Conservation (phyloP, 2,113 vertebrate species). For the Amia ocellicauda region DNA sequence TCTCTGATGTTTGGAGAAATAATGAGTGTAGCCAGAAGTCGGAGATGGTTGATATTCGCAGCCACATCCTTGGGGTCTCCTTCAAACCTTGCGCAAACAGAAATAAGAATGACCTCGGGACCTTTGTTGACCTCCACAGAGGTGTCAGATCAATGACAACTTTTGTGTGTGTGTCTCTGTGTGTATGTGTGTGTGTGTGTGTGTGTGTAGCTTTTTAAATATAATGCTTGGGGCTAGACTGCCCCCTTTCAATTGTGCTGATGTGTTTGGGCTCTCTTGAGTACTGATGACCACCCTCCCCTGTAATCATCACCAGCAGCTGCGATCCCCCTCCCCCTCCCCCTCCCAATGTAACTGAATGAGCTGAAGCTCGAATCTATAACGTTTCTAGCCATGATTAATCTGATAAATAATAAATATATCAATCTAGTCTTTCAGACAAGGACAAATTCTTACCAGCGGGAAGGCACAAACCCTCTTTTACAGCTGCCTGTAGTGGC, state of each 20-base stretch:
- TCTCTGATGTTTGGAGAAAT: conserved; percentile 38
- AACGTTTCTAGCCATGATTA: conserved; percentile 93
- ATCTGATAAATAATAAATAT: conserved; percentile 99
- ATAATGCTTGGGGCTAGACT: conserved; percentile 49
- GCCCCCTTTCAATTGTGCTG: conserved; percentile 41
- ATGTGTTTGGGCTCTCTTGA: conserved; percentile 41
- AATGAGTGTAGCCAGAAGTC: conserved; percentile 36
- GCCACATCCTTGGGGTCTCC: conserved; percentile 49
- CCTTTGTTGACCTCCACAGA: conserved; percentile 54
- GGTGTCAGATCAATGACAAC: conserved; percentile 60
- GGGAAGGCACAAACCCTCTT: conserved; percentile 87
- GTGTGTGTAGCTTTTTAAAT: conserved; percentile 34
- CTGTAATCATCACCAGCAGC: conserved; percentile 60
- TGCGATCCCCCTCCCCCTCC: conserved; percentile 34
- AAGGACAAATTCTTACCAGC: conserved; percentile 99
- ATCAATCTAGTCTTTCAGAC: conserved; percentile 99
- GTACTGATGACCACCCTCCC: conserved; percentile 46
- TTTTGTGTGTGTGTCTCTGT: conserved; percentile 27
- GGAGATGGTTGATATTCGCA: conserved; percentile 43
- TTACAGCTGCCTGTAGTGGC: conserved; percentile 88
- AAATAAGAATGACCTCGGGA: conserved; percentile 77
- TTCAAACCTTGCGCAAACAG: conserved; percentile 60
- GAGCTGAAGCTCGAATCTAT: conserved; percentile 77
- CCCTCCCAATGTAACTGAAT: conserved; percentile 54
- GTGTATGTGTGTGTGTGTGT: conserved; percentile 17